A percentile compares a stretch with the other conserved stretches of the same genome.
Evolutionary conservation across 2,888 invertebrate species (phyloP).

Genomic region (Cistogaster globosa): DNA sequence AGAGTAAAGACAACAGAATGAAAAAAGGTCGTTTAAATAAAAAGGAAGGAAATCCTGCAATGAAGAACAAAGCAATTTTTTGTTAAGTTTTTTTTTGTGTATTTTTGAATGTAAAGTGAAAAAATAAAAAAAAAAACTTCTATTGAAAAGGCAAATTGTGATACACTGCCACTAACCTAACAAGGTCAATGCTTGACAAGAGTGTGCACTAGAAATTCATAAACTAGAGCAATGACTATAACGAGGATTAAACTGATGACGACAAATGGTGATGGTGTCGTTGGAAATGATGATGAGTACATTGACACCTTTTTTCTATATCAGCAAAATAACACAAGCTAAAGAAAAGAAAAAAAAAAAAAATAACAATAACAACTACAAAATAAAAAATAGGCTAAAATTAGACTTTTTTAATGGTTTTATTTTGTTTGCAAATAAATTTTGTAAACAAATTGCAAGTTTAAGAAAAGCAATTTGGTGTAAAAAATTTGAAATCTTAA

Average conservation of each 20-base stretch:
- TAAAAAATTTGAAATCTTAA: too few relatives aligned
- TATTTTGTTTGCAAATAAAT: too few relatives aligned
- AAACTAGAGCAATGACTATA: slow-evolving; percentile 55
- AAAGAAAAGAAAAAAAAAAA: slow-evolving; percentile 10
- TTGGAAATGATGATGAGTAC: slow-evolving; percentile 39
- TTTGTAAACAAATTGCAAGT: too few relatives aligned
- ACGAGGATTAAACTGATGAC: slow-evolving; percentile 45
- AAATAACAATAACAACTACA: neutral
- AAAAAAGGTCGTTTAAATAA: slow-evolving; percentile 45
- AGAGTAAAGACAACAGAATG: neutral
- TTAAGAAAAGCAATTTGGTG: too few relatives aligned
- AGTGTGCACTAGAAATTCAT: slow-evolving; percentile 48
- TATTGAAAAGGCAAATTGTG: slow-evolving; percentile 10
- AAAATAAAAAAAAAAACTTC: slow-evolving; percentile 14
- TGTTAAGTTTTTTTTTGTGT: slow-evolving; percentile 4
- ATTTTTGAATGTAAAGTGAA: neutral
- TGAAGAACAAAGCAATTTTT: slow-evolving; percentile 8
- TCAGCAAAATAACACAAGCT: slow-evolving; percentile 8
- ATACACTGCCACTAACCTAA: slow-evolving; percentile 53
- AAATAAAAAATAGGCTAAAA: too few relatives aligned
- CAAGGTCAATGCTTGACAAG: slow-evolving; percentile 65
- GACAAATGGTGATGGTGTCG: neutral
- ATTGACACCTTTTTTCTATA: slow-evolving; percentile 57
- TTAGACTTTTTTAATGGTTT: too few relatives aligned
- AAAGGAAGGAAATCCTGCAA: slow-evolving; percentile 48